Evolutionary conservation across 2,888 invertebrate genomes (phyloP).

Genomic region (Notodonta ziczac): DNA sequence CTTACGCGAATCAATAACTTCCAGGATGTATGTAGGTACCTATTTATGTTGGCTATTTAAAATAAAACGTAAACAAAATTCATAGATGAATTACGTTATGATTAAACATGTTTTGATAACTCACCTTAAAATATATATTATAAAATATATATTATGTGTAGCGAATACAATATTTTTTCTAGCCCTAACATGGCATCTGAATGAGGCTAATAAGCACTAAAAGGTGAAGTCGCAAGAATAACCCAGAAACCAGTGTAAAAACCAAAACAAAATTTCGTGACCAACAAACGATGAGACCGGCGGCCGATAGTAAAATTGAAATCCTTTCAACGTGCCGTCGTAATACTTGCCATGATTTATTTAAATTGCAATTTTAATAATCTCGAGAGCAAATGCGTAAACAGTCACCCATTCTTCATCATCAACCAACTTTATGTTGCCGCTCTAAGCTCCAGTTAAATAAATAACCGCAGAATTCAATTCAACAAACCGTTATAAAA

Average conservation of each 20-base stretch:
- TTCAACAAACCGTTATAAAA: conserved; percentile 82
- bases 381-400: conserved; percentile 22
- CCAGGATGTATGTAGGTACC: no score
- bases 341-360: conserved; percentile 23
- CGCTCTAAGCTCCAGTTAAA: conserved; percentile 70
- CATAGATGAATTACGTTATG: no score
- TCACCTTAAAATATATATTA: no score
- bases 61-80: no score
- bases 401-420: conserved; percentile 36
- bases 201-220: no score
- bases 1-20: no score
- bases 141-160: no score
- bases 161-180: no score
- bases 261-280: conserved; percentile 3
- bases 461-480: conserved; percentile 85
- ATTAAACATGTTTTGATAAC: no score
- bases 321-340: conserved; percentile 5
- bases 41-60: no score
- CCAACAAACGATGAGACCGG: neutral
- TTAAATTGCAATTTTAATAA: conserved; percentile 30
- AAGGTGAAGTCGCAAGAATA: neutral
- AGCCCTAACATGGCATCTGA: no score
- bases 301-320: conserved; percentile 9
- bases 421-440: conserved; percentile 47
- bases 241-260: neutral